These are phyloP conservation scores for Drosophila pseudoananassae DNA, from an alignment of 1,140 invertebrate genomes.

Conservation along the genomic window DNA sequence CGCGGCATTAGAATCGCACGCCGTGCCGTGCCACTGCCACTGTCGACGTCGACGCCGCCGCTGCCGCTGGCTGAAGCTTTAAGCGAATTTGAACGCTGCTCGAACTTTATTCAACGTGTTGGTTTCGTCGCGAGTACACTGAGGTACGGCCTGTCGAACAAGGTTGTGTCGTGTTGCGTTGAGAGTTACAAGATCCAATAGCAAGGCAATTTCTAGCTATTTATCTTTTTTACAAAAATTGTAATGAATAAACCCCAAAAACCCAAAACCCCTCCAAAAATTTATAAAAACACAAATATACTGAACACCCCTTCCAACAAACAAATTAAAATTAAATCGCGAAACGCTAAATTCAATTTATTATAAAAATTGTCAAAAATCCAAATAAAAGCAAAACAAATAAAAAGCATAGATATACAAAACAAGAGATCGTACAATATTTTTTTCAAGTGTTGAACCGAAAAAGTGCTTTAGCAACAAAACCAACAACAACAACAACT, in stretches of 20 bases:
- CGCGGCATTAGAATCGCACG: constrained; percentile 61
- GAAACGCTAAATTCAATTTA: too few species aligned
- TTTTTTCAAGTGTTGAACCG: constrained; percentile 72
- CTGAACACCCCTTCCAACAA: too few species aligned
- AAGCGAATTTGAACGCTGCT: constrained; percentile 79
- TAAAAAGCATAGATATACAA: constrained; percentile 9
- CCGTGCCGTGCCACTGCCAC: constrained; percentile 31
- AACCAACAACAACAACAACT: constrained; percentile 35
- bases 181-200: constrained; percentile 8
- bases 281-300: too few species aligned
- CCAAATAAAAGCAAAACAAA: constrained; percentile 3
- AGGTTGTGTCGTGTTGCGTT: not conserved
- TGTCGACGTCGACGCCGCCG: constrained; percentile 29
- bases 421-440: constrained; percentile 41
- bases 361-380: constrained; percentile 23
- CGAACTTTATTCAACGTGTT: constrained; percentile 82
- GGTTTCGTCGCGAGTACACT: constrained; percentile 43
- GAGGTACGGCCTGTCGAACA: not conserved
- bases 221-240: not conserved
- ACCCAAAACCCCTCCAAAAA: constrained; percentile 7
- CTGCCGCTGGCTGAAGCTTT: constrained; percentile 65
- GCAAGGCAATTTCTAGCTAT: too few species aligned
- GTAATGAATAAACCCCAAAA: constrained; percentile 14
- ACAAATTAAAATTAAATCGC: constrained; percentile 19
- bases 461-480: constrained; percentile 44